Evolutionary conservation across 2,797 vertebrate genomes (phyloP).

Genomic region (Enteromius afrohamiltoni): DNA sequence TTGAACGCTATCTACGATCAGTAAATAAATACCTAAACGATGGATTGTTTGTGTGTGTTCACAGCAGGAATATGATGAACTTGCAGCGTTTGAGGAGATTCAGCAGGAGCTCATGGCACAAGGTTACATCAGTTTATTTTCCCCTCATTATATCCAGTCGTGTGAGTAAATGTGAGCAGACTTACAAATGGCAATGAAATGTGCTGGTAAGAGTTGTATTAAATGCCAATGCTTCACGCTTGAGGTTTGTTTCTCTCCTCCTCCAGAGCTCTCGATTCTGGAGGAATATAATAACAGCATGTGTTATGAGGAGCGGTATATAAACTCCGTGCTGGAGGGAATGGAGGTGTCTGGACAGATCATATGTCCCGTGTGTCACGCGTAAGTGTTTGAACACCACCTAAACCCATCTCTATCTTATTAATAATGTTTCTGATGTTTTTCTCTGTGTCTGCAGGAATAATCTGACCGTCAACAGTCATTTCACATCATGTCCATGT

Average conservation of each 20-base stretch:
- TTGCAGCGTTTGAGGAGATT: constrained; percentile 87
- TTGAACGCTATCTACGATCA: no score
- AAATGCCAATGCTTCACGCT: background rate
- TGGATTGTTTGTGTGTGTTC: background rate
- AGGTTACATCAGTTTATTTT: constrained; percentile 71
- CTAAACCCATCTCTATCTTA: background rate
- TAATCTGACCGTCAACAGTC: constrained; percentile 79
- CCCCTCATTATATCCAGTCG: background rate
- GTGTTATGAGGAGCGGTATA: constrained; percentile 85
- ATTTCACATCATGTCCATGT: constrained; percentile 84
- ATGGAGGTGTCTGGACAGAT: constrained; percentile 78
- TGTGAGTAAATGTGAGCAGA: background rate
- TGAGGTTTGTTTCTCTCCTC: background rate
- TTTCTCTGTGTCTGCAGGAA: constrained; percentile 73
- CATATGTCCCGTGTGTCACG: constrained; percentile 89
- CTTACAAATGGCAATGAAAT: background rate
- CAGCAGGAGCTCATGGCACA: constrained; percentile 86
- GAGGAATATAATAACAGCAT: constrained; percentile 85
- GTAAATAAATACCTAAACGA: no score
- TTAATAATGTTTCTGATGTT: background rate
- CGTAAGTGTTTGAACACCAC: constrained; percentile 73
- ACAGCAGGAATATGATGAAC: constrained; percentile 77
- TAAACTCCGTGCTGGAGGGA: constrained; percentile 81
- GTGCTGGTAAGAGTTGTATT: background rate
- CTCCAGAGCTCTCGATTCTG: constrained; percentile 82